Evolutionary conservation across 1,140 invertebrate genomes (phyloP).

Genomic region (Aethina tumida): DNA sequence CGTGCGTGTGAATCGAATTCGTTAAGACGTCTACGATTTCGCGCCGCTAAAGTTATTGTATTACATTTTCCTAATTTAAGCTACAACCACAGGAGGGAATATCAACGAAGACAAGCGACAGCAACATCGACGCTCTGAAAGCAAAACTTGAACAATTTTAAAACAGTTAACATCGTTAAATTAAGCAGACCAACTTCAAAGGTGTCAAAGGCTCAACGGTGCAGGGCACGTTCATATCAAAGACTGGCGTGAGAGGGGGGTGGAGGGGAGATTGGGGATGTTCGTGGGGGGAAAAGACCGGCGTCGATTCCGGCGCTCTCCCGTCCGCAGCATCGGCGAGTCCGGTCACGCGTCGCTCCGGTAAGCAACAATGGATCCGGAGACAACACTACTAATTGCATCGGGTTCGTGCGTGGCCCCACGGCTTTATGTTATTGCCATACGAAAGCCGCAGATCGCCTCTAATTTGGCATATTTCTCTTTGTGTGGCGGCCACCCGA

Average conservation of each 20-base stretch:
- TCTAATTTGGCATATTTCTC: constrained; percentile 15
- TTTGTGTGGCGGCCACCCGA: constrained; percentile 6
- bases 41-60: constrained; percentile 18
- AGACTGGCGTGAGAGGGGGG: constrained; percentile 9
- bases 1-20: too few species aligned
- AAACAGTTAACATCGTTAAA: constrained; percentile 28
- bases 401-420: constrained; percentile 17
- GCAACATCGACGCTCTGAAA: constrained; percentile 13
- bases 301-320: not conserved
- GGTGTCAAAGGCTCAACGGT: constrained; percentile 15
- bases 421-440: constrained; percentile 12
- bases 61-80: constrained; percentile 19
- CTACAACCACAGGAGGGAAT: constrained; percentile 13
- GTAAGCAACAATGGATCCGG: constrained; percentile 31
- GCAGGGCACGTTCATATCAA: constrained; percentile 18
- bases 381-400: constrained; percentile 34
- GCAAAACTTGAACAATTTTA: constrained; percentile 23
- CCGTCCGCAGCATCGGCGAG: constrained; percentile 12
- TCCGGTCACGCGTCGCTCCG: constrained; percentile 25
- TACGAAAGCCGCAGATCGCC: constrained; percentile 14
- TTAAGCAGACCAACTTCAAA: constrained; percentile 28
- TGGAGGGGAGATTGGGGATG: constrained; percentile 2
- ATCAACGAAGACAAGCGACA: constrained; percentile 7
- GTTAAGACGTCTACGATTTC: too few species aligned
- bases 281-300: too few species aligned